Evolutionary conservation across 1,140 invertebrate genomes (phyloP).

Genomic region (Riptortus pedestris): DNA sequence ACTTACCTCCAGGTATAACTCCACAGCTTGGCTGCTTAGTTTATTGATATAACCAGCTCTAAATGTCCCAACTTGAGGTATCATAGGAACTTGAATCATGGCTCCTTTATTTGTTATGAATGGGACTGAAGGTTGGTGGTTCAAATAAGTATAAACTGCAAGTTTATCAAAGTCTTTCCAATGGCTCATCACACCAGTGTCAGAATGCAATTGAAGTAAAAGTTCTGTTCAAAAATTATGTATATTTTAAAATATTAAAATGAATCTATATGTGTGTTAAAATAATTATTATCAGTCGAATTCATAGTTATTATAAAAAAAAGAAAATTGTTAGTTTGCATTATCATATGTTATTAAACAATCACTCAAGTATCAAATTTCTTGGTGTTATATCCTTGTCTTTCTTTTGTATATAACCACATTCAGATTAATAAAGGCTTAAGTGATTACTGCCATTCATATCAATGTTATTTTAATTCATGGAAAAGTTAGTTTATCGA

Average conservation of each 20-base stretch:
- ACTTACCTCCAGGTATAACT: slow-evolving; percentile 34
- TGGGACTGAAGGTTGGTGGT: slow-evolving; percentile 31
- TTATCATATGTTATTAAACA: neutral
- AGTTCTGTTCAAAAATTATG: slow-evolving; percentile 30
- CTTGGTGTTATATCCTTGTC: no score
- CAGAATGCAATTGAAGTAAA: slow-evolving; percentile 33
- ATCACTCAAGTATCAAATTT: no score
- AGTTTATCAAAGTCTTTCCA: slow-evolving; percentile 35
- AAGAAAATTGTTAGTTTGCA: neutral
- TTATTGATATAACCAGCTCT: slow-evolving; percentile 31
- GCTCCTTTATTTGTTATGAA: slow-evolving; percentile 29
- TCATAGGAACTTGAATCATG: slow-evolving; percentile 34
- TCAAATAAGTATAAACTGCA: slow-evolving; percentile 34
- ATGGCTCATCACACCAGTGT: slow-evolving; percentile 35
- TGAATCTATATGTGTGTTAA: no score
- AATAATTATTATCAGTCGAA: neutral
- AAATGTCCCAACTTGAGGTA: slow-evolving; percentile 34
- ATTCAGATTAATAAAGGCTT: no score
- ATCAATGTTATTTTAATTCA: no score
- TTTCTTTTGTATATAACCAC: no score
- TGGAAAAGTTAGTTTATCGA: no score
- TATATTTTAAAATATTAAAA: neutral
- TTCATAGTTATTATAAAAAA: neutral
- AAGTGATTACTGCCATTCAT: no score
- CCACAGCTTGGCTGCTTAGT: slow-evolving; percentile 31